These are phyloP conservation scores for Chironomus striatipennis DNA, from an alignment of 1,140 invertebrate genomes.

Conservation along the genomic window DNA sequence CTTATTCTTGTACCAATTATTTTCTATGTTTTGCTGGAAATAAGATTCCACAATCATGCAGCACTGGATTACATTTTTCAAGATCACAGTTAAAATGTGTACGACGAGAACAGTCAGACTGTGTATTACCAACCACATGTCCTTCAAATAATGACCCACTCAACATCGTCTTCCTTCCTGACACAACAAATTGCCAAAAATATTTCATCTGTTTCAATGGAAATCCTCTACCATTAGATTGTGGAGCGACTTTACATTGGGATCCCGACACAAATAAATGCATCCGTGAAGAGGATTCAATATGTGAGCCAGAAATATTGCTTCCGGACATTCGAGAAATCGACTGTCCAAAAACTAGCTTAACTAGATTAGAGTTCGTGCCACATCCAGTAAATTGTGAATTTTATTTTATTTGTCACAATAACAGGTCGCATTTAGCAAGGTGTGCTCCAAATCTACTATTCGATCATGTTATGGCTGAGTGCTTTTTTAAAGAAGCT, in stretches of 20 bases:
- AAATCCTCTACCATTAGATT: background rate
- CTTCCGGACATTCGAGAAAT: background rate
- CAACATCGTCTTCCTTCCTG: background rate
- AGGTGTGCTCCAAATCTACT: background rate
- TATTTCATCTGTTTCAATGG: background rate
- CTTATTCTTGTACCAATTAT: background rate
- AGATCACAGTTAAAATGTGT: background rate
- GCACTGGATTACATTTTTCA: background rate
- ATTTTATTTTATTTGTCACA: background rate
- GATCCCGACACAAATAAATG: background rate
- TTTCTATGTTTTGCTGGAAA: background rate
- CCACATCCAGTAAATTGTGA: background rate
- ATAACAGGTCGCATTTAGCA: background rate
- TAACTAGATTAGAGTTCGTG: background rate
- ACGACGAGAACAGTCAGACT: background rate
- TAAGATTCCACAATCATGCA: background rate
- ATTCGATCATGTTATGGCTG: background rate
- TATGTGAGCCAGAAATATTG: background rate
- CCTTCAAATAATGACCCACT: background rate
- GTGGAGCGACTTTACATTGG: background rate
- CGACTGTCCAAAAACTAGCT: background rate
- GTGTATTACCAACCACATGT: background rate
- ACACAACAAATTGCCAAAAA: background rate
- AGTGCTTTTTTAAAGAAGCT: background rate
- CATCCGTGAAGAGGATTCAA: background rate